Percentiles rank a stretch among this genome's conserved stretches.
Evolutionary conservation across 2,113 vertebrate genomes (phyloP).

Genomic region (Macquaria australasica): DNA sequence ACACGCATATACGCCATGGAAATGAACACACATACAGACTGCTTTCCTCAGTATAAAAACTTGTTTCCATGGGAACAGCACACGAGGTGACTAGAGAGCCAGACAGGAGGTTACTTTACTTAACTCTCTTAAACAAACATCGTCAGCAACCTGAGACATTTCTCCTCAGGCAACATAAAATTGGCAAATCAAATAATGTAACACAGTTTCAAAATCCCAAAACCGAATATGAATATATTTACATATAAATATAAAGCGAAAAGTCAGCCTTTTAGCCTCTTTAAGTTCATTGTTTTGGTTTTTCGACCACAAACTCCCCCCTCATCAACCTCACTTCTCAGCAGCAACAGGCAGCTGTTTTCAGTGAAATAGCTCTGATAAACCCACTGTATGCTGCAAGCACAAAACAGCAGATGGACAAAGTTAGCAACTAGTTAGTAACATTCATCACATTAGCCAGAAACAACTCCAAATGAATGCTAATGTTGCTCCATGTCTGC

Average conservation of each 20-base stretch:
- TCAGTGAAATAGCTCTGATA: background rate
- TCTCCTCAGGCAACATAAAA: constrained; percentile 7
- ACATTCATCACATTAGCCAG: background rate
- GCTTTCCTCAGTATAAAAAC: constrained; percentile 27
- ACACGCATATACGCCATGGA: background rate
- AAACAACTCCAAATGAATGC: background rate
- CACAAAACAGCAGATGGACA: background rate
- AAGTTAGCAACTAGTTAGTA: too few relatives aligned
- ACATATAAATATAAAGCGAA: background rate
- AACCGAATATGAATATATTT: background rate
- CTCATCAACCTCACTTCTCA: background rate
- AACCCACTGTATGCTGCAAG: background rate
- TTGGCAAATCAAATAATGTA: background rate
- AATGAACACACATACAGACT: constrained; percentile 7
- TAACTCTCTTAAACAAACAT: background rate
- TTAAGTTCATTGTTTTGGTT: too few relatives aligned
- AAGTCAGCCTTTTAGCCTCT: too few relatives aligned
- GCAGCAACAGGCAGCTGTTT: background rate
- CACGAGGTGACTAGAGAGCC: constrained; percentile 1
- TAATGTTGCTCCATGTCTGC: background rate
- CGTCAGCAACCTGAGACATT: background rate
- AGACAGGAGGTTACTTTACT: background rate
- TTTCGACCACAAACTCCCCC: too few relatives aligned
- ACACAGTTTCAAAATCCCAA: background rate
- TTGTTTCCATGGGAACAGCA: constrained; percentile 71